Evolutionary conservation across 1,140 invertebrate genomes (phyloP).

Genomic region (Pseudoatta argentina): DNA sequence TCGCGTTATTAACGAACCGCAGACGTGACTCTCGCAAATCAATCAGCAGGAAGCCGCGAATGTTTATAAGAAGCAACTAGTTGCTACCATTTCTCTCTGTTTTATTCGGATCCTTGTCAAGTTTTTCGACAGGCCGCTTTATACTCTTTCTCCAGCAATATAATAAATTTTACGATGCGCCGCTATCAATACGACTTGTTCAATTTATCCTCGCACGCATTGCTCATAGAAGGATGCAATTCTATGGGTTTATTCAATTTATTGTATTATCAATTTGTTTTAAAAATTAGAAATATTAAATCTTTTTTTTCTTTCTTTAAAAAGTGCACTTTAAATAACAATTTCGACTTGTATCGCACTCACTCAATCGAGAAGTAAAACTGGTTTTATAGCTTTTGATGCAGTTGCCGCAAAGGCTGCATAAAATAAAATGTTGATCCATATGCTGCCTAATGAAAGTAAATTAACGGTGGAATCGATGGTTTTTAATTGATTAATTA

Average conservation of each 20-base stretch:
- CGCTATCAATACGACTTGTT: neutral
- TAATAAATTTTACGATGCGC: neutral
- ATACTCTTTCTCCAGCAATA: neutral
- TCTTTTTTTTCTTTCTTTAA: neutral
- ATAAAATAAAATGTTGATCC: slow-evolving; percentile 72
- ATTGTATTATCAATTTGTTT: neutral
- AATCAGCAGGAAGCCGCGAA: slow-evolving; percentile 55
- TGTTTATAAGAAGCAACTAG: slow-evolving; percentile 23
- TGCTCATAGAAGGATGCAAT: neutral
- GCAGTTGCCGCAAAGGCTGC: slow-evolving; percentile 62
- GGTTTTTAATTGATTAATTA: slow-evolving; percentile 64
- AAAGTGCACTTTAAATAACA: neutral
- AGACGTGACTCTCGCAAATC: slow-evolving; percentile 72
- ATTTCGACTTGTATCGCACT: slow-evolving; percentile 1
- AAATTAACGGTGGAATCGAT: slow-evolving; percentile 33
- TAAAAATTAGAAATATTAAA: neutral
- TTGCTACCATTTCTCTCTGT: slow-evolving; percentile 28
- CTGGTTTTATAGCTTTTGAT: slow-evolving; percentile 58
- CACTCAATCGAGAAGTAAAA: slow-evolving; percentile 11
- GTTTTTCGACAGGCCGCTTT: neutral
- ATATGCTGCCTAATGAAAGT: slow-evolving; percentile 74
- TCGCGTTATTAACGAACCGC: slow-evolving; percentile 78
- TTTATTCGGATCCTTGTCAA: slow-evolving; percentile 9
- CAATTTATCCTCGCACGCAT: neutral
- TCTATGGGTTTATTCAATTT: neutral